These are phyloP conservation scores for Fragum fragum DNA, from an alignment of 2,888 invertebrate genomes.

Conservation along the genomic window DNA sequence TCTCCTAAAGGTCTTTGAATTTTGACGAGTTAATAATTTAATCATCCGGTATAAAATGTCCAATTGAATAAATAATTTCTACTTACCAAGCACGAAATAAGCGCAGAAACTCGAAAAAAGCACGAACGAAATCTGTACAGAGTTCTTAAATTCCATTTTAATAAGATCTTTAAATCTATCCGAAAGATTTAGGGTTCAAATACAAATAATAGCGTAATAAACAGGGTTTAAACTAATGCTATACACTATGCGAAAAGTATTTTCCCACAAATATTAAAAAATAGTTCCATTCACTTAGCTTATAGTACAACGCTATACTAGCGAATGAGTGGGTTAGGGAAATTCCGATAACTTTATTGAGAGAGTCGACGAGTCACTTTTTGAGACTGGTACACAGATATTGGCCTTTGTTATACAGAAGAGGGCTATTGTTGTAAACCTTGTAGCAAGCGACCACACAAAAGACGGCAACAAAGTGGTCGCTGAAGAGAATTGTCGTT, in stretches of 20 bases:
- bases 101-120: not conserved
- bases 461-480: too few relatives aligned
- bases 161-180: not conserved
- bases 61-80: not conserved
- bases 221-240: not conserved
- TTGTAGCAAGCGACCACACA: too few relatives aligned
- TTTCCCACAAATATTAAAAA: not conserved
- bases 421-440: too few relatives aligned
- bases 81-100: not conserved
- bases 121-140: not conserved
- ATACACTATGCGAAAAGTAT: slow-evolving; percentile 3
- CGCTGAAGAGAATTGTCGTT: too few relatives aligned
- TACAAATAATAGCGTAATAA: not conserved
- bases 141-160: slow-evolving; percentile 6
- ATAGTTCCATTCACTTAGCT: not conserved
- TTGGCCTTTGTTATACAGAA: too few relatives aligned
- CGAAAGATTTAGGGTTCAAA: not conserved
- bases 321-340: not conserved
- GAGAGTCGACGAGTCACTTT: not conserved
- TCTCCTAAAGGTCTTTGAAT: too few relatives aligned
- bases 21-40: not conserved
- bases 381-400: too few relatives aligned
- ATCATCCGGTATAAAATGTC: not conserved
- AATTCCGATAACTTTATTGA: not conserved
- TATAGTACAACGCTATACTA: not conserved